These are phyloP conservation scores for Pteromalus puparum DNA, from an alignment of 1,140 invertebrate genomes.

Conservation along the genomic window DNA sequence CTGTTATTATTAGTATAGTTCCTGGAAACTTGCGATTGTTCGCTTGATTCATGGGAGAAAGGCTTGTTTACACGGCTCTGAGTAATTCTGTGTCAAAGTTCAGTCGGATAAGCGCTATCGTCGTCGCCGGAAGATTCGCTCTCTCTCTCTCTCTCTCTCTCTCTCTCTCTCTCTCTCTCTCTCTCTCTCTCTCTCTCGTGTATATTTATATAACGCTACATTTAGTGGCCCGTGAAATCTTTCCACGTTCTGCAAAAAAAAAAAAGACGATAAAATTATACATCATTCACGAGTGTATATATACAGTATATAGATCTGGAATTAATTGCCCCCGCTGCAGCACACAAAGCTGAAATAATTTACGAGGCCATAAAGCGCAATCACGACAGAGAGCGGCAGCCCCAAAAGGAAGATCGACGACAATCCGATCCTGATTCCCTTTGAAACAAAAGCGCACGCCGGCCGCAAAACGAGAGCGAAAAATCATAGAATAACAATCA, in stretches of 20 bases:
- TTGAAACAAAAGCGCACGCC: neutral
- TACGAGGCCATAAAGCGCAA: slow-evolving; percentile 29
- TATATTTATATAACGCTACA: too few species aligned
- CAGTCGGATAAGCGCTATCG: neutral
- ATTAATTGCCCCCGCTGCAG: slow-evolving; percentile 13
- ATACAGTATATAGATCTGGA: neutral
- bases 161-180: too few species aligned
- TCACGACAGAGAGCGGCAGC: neutral
- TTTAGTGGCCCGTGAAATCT: neutral
- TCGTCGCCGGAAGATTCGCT: too few species aligned
- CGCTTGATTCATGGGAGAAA: neutral
- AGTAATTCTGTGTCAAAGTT: neutral
- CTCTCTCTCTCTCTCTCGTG: too few species aligned
- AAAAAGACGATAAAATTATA: neutral
- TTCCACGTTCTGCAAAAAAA: neutral
- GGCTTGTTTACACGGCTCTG: neutral
- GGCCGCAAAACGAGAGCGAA: neutral
- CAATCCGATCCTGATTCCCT: neutral
- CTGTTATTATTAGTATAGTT: neutral
- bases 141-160: too few species aligned
- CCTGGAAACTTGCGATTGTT: neutral
- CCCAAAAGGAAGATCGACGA: neutral
- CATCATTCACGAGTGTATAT: neutral
- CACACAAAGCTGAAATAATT: slow-evolving; percentile 22
- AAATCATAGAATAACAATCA: slow-evolving; percentile 49